A percentile compares a stretch with the other conserved stretches of the same genome.
These are phyloP conservation scores for Planococcus citri DNA, from an alignment of 1,140 invertebrate genomes.

Conservation along the genomic window DNA sequence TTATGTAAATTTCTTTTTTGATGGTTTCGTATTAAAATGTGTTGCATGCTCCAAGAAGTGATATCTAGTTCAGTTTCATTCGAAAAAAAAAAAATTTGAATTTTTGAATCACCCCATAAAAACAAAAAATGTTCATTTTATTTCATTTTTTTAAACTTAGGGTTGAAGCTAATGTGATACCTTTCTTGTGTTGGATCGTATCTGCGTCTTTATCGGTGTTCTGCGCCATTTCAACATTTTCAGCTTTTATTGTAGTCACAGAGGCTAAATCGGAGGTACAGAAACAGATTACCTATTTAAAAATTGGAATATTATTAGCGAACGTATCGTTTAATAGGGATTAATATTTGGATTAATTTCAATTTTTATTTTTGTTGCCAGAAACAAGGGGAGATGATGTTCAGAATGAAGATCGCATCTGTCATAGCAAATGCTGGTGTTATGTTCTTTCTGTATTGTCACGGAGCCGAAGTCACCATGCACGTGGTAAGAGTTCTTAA, in stretches of 20 bases:
- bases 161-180: neutral
- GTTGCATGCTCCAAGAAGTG: no score
- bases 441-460: slow-evolving; percentile 10
- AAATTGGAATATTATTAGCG: no score
- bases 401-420: neutral
- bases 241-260: neutral
- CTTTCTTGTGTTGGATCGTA: neutral
- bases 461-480: slow-evolving; percentile 9
- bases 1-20: no score
- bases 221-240: neutral
- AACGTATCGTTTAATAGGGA: no score
- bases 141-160: no score
- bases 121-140: no score
- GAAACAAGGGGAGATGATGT: slow-evolving; percentile 11
- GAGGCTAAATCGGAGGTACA: neutral
- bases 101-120: no score
- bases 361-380: neutral
- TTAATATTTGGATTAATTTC: no score
- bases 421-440: neutral
- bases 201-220: neutral
- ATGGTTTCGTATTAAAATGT: no score
- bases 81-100: no score
- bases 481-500: neutral
- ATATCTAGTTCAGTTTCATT: no score
- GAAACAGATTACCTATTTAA: no score